Evolutionary conservation across 2,888 invertebrate genomes (phyloP), one percentile per base, ranked within the genome.

Genomic region (Thera obeliscata): DNA sequence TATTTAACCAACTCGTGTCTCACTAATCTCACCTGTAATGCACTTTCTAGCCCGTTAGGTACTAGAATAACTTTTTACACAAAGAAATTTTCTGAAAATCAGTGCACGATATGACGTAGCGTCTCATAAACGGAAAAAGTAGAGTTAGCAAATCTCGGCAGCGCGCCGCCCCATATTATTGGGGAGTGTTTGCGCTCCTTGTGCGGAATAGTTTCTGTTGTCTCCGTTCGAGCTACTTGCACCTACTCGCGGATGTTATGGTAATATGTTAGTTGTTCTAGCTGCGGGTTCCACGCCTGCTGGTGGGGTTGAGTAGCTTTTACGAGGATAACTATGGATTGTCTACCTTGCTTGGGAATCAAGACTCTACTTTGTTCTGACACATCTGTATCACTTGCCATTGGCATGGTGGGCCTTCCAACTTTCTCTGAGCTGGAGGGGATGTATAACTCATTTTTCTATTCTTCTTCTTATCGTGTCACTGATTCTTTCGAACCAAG

Each of bases 211-310:
- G 64, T 60, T 65, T 22, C n/a, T 50, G 62, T 61, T 12, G 46
- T 52, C 49, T 4, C 57, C 48, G 59, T 41, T 22, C 55, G 65
- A 48, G 56, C 65, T 49, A 60, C 41, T 41, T 46, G 43, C 43
- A 46, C 43, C 7, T 46, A 46, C 65, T 65, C 56, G 50, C 56
- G 65, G 59, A 33, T 61, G 55, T 56, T 60, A 65, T 65, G 50
- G 43, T 60, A 60, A 60, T 60, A 56, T 50, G 65, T 61, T 55
- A 56, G 56, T 61, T 61, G 61, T 61, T 46, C 48, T 48, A 55
- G 55, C 38, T 11, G 50, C 43, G 12, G n/a, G 56, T 22, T 12
- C 6, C 46, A 6, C 6, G 2, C 12, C 56, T 50, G 59, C 49
- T 54, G 22, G 43, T 11, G 61, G 33, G 36, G 46, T 9, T 7